A percentile compares a stretch with the other conserved stretches of the same genome.
Evolutionary conservation across 2,113 vertebrate species (phyloP).

Genomic region (Hiodon alosoides): DNA sequence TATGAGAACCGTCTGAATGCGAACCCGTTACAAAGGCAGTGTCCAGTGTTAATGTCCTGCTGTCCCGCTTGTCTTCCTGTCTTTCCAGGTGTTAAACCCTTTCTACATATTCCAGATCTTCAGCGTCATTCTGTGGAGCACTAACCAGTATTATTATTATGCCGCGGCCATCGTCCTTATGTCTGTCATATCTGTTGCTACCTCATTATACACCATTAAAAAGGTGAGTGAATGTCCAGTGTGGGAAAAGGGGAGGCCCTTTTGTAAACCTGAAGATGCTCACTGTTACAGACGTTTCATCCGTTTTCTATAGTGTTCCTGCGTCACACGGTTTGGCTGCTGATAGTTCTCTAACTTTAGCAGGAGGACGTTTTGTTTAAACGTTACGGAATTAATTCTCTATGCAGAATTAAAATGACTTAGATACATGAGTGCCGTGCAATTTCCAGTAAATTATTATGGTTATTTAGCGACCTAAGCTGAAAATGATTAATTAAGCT

Average conservation of each 20-base stretch:
- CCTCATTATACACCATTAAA: constrained; percentile 93
- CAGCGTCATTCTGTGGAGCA: constrained; percentile 91
- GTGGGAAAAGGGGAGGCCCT: background rate
- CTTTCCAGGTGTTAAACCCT: constrained; percentile 88
- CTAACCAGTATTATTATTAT: constrained; percentile 95
- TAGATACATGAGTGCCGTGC: too few relatives aligned
- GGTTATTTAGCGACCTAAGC: too few relatives aligned
- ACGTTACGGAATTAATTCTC: too few relatives aligned
- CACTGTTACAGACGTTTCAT: too few relatives aligned
- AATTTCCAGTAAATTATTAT: too few relatives aligned
- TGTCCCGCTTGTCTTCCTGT: constrained; percentile 8
- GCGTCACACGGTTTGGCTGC: too few relatives aligned
- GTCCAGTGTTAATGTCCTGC: background rate
- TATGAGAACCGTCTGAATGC: too few relatives aligned
- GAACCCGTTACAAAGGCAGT: background rate
- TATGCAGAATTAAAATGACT: too few relatives aligned
- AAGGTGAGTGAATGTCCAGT: constrained; percentile 67
- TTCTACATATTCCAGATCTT: constrained; percentile 99
- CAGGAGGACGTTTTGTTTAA: too few relatives aligned
- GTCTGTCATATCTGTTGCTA: constrained; percentile 92
- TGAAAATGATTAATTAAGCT: too few relatives aligned
- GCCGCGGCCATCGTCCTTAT: constrained; percentile 88
- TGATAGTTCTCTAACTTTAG: too few relatives aligned
- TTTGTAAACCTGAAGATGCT: background rate
- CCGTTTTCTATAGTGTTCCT: too few relatives aligned